These are phyloP conservation scores for Myotis planiceps DNA, from an alignment of 2,797 vertebrate species.

Conservation along the genomic window DNA sequence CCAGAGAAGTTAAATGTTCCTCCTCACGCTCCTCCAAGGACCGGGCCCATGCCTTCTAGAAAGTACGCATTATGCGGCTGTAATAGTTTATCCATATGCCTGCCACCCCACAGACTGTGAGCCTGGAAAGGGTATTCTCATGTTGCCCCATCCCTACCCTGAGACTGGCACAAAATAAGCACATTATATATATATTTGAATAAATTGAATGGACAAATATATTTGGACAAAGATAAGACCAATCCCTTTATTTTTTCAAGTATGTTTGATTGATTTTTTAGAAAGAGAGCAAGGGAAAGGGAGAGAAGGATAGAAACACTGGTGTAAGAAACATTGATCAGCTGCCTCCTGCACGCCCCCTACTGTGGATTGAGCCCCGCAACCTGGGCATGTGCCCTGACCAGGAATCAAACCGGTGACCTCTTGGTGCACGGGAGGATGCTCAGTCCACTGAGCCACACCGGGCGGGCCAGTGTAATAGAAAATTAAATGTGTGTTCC, in stretches of 20 bases:
- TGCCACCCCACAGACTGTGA: background rate
- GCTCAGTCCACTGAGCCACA: too few relatives aligned
- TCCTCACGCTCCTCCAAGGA: background rate
- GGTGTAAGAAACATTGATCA: too few relatives aligned
- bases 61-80: background rate
- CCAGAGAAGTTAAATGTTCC: background rate
- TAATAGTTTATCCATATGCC: background rate
- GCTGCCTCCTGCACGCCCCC: too few relatives aligned
- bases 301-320: too few relatives aligned
- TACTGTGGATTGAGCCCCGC: too few relatives aligned
- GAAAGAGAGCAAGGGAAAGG: too few relatives aligned
- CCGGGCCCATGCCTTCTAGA: background rate
- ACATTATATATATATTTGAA: background rate
- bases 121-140: background rate
- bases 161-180: background rate
- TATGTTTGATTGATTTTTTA: too few relatives aligned
- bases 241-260: background rate
- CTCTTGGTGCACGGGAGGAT: too few relatives aligned
- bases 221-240: background rate
- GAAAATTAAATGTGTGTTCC: background rate
- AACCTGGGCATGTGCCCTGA: too few relatives aligned
- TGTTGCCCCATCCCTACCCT: background rate
- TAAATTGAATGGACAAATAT: background rate
- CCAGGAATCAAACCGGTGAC: too few relatives aligned
- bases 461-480: too few relatives aligned